These are phyloP conservation scores for Emydoidea blandingii DNA, from an alignment of 2,797 vertebrate species.

Conservation along the genomic window DNA sequence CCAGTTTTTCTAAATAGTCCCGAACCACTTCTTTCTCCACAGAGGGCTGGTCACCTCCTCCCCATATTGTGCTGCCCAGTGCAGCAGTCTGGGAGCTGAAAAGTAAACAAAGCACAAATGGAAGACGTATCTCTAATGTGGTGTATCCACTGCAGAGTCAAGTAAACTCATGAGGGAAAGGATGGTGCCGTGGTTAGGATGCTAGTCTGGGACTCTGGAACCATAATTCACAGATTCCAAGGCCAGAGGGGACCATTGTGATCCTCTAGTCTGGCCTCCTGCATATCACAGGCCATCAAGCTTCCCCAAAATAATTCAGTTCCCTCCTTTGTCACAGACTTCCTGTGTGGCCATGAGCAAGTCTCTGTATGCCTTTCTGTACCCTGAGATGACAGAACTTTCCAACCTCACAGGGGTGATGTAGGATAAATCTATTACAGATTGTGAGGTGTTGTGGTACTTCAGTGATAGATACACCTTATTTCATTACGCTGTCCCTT, in stretches of 20 bases:
- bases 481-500: too few relatives aligned
- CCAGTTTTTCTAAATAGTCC: too few relatives aligned
- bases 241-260: neutral
- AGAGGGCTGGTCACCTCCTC: too few relatives aligned
- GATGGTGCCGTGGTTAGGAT: neutral
- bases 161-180: neutral
- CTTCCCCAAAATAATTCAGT: too few relatives aligned
- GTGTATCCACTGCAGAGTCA: neutral
- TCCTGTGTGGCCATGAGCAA: neutral
- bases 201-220: neutral
- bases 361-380: neutral
- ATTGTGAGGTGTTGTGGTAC: neutral
- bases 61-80: too few relatives aligned
- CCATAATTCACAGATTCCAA: neutral
- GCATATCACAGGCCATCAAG: neutral
- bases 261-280: neutral
- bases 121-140: rapidly evolving
- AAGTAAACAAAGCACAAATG: neutral
- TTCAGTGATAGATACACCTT: rapidly evolving
- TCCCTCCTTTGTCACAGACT: too few relatives aligned
- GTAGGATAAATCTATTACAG: rapidly evolving
- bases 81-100: too few relatives aligned
- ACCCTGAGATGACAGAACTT: rapidly evolving
- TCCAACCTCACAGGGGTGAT: rapidly evolving
- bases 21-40: too few relatives aligned